Evolutionary conservation across 1,140 invertebrate species (phyloP), one percentile per base, ranked within the genome.

Genomic region (Samia ricini): DNA sequence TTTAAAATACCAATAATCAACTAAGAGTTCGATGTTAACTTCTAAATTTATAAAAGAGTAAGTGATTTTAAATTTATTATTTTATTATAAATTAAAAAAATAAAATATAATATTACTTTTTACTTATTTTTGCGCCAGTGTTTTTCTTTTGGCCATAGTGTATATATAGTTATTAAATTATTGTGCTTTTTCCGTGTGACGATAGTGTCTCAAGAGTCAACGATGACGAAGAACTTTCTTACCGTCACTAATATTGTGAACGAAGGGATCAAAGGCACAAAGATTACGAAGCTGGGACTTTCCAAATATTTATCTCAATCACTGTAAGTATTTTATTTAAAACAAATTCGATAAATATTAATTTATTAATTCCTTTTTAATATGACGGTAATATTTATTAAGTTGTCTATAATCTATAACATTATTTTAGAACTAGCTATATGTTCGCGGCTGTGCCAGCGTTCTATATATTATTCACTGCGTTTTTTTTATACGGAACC

Each of bases 241-340:
- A 91, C 91, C 67, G 91, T 92, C 66, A 91, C 92, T 76, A 89
- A 79, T 86, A 93, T 88, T 69, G 94, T 94, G 91, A 92, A 94
- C 77, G 94, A 94, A 80, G 94, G 94, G 61, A 92, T 95, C 71
- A 94, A 94, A 80, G 94, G 94, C 79, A 94, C 94, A 90, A 93
- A 94, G 72, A 94, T 94, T 71, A 92, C 93, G 64, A 94, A 94
- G 84, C 88, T 95, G 72, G 93, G 93, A 56, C 89, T 95, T 33
- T 94, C 94, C 70, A 92, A 93, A 77, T 95, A 94, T 85, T 91
- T 95, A 49, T 94, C 94, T 18, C 94, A 95, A 78, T 94, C 94
- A 88, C 91, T 95, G 94, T 94, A 91, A 95, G 94, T 94, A 92
- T 56, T 68, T 42, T 42, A 4, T 42, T 58, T 12, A 15, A 19